These are phyloP conservation scores for Syrphus vitripennis DNA, from an alignment of 2,888 invertebrate species.

Conservation along the genomic window DNA sequence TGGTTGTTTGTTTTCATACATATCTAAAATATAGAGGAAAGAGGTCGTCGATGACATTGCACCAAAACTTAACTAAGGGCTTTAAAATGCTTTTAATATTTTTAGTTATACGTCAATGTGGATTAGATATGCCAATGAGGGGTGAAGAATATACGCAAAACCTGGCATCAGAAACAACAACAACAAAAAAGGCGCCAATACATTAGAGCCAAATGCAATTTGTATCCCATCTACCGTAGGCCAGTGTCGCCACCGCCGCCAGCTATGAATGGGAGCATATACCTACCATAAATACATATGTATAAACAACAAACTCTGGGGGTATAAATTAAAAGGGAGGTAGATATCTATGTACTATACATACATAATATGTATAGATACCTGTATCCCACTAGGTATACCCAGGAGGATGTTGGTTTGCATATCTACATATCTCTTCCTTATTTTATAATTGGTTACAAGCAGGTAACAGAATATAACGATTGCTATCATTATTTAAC, in stretches of 20 bases:
- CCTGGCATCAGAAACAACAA: not conserved
- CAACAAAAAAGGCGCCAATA: slow-evolving; percentile 6
- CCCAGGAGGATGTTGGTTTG: not conserved
- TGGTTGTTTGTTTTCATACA: not conserved
- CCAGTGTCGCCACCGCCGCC: not conserved
- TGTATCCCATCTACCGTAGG: not conserved
- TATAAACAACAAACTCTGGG: not conserved
- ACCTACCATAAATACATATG: not conserved
- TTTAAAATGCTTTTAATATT: slow-evolving; percentile 53
- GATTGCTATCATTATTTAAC: not conserved
- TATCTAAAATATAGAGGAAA: too few relatives aligned
- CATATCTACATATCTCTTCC: not conserved
- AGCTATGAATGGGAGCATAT: not conserved
- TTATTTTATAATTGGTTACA: slow-evolving; percentile 1
- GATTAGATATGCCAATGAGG: slow-evolving; percentile 34
- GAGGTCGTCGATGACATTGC: slow-evolving; percentile 9
- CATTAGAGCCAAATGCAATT: slow-evolving; percentile 12
- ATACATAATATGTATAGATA: not conserved
- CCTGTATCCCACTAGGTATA: not conserved
- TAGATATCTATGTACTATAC: too few relatives aligned
- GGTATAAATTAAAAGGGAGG: not conserved
- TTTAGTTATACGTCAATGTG: slow-evolving; percentile 50
- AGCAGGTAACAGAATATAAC: not conserved
- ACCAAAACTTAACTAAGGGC: slow-evolving; percentile 19
- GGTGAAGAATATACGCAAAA: not conserved